Evolutionary conservation across 2,888 invertebrate species (phyloP), one percentile per base, ranked within the genome.

Genomic region (Cryptus armator): DNA sequence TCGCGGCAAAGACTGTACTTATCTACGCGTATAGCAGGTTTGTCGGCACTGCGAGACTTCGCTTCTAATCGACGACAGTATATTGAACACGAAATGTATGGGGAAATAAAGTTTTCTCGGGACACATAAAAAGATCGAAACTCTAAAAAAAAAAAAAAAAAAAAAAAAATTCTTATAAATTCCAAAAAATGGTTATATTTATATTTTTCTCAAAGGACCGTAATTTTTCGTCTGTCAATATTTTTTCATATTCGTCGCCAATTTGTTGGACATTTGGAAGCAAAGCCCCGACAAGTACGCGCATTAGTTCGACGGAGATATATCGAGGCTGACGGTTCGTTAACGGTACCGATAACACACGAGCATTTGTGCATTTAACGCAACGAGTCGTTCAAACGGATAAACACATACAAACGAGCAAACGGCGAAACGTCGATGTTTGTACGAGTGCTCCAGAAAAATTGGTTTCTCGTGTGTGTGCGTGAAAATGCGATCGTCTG

Each of bases 251-350:
- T 24, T 56, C 56, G 24, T 12, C 1, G 16, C 56, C 0, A 19
- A 19, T 56, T 0, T 9, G 19, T 4, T 3, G 2, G 19, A 19
- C 16, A 19, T 2, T 56, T 24, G 1, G 56, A 56, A 56, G 24
- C 56, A 24, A 56, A 56, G 56, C 56, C 10, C 24, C 24, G 12
- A 56, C 24, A 19, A 24, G 3, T 24, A 4, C 7, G 24, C 56
- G 12, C 3, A 56, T 56, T 24, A 56, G 53, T 10, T 10, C 24
- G 24, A 32, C 12, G n/a, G 6, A 9, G 51, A 37, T 12, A 37
- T 16, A 51, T 64, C 75, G 75, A 64, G 48, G 64, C 75, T 64
- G 75, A 75, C 62, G 75, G 64, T 43, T 75, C 48, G 64, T 75
- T 75, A 75, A 64, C 51, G 32, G 44, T 4, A 10, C 56, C 24